These are phyloP conservation scores for Sminthurides aquaticus DNA, from an alignment of 2,888 invertebrate species.

Conservation along the genomic window DNA sequence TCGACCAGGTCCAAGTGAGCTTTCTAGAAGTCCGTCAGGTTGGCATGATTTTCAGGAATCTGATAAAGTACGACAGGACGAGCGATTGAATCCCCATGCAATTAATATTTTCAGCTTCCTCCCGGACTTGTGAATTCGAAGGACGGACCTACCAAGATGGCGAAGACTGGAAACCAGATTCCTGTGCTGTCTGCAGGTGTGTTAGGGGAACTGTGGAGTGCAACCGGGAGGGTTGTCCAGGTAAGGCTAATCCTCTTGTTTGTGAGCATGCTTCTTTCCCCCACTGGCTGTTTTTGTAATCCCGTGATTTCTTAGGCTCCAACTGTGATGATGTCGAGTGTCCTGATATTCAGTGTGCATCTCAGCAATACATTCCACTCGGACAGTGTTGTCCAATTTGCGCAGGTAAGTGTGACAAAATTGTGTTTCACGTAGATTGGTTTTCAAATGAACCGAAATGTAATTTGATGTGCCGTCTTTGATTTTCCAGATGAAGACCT, in stretches of 20 bases:
- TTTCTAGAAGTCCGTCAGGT: conserved; percentile 1
- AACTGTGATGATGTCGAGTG: conserved; percentile 52
- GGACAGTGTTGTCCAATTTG: conserved; percentile 50
- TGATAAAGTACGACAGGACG: background rate
- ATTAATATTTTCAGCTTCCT: background rate
- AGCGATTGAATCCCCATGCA: background rate
- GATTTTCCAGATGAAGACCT: conserved; percentile 3
- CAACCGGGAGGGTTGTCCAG: conserved; percentile 46
- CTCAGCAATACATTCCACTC: conserved; percentile 48
- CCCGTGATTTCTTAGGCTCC: conserved; percentile 43
- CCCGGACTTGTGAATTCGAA: conserved; percentile 53
- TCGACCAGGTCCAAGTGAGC: background rate
- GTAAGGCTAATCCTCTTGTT: conserved; percentile 20
- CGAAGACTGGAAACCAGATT: conserved; percentile 61
- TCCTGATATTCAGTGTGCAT: conserved; percentile 47
- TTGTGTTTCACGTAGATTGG: background rate
- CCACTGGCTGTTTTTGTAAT: background rate
- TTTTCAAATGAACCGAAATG: background rate
- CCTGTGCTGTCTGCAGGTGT: conserved; percentile 68
- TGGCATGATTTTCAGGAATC: background rate
- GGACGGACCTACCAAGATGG: conserved; percentile 60
- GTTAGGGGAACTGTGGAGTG: conserved; percentile 57
- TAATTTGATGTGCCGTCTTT: too few species aligned
- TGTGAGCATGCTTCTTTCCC: background rate
- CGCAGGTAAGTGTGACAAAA: conserved; percentile 46